Percentiles rank a stretch among this genome's conserved stretches.
Conservation (phyloP, 2,888 invertebrate genomes). For the Hypercompe scribonia region DNA sequence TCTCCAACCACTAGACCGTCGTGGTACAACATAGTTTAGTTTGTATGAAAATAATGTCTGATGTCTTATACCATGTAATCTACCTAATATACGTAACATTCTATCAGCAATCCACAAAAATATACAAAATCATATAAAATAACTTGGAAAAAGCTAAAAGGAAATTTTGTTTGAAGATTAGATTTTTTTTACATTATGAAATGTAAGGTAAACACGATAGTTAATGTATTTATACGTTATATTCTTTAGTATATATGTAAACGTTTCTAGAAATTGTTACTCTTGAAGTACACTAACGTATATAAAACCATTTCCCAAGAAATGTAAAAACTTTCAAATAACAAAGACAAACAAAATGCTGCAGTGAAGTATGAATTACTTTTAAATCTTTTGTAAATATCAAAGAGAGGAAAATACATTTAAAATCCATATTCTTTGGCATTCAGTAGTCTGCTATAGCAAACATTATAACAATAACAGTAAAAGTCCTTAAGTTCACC, state of each 20-base stretch:
- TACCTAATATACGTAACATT: background rate
- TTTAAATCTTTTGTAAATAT: slow-evolving; percentile 48
- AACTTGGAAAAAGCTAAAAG: background rate
- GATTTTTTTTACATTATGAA: background rate
- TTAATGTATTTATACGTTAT: background rate
- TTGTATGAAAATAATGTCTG: background rate
- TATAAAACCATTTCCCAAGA: slow-evolving; percentile 25
- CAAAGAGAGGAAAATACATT: slow-evolving; percentile 47
- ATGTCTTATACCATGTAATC: background rate
- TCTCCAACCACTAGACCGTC: background rate
- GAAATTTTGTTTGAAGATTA: background rate
- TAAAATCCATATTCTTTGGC: slow-evolving; percentile 54
- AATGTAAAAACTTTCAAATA: slow-evolving; percentile 26
- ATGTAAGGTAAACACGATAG: background rate
- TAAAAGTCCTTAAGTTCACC: slow-evolving; percentile 58
- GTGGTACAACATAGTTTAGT: background rate
- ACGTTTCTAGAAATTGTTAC: background rate
- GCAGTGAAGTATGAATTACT: slow-evolving; percentile 35
- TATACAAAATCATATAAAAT: background rate
- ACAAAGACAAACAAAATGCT: slow-evolving; percentile 21
- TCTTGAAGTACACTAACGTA: background rate
- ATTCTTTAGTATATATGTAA: background rate
- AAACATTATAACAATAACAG: slow-evolving; percentile 63
- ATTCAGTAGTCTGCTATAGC: slow-evolving; percentile 45
- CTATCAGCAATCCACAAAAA: background rate